These are phyloP conservation scores for Maconellicoccus hirsutus DNA, from an alignment of 1,140 invertebrate genomes.

Conservation along the genomic window DNA sequence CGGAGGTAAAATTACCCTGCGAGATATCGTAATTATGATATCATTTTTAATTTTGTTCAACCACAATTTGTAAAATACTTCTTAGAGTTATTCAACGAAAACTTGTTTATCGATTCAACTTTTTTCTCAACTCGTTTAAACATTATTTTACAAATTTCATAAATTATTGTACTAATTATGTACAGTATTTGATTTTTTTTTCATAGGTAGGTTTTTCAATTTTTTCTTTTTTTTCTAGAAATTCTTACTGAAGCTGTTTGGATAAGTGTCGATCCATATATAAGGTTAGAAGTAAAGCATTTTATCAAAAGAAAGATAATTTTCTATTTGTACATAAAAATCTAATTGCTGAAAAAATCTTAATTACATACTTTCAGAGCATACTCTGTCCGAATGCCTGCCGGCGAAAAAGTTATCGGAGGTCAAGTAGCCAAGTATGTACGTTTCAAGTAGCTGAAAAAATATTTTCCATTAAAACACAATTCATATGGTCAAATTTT, in stretches of 20 bases:
- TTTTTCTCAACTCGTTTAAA: neutral
- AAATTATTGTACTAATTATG: too few relatives aligned
- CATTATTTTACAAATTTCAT: neutral
- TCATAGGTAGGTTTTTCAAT: too few relatives aligned
- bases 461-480: neutral
- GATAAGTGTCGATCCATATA: conserved; percentile 8
- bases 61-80: too few relatives aligned
- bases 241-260: conserved; percentile 3
- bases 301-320: neutral
- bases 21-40: too few relatives aligned
- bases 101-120: neutral
- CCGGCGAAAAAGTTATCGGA: conserved; percentile 5
- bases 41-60: too few relatives aligned
- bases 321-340: too few relatives aligned
- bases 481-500: neutral
- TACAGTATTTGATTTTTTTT: too few relatives aligned
- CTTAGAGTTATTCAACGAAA: neutral
- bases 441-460: neutral
- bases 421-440: conserved; percentile 18
- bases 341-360: too few relatives aligned
- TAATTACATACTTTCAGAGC: too few relatives aligned
- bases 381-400: neutral
- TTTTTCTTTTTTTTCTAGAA: conserved; percentile 11
- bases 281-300: conserved; percentile 3
- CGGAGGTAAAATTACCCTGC: conserved; percentile 44